Base-by-base conservation (phyloP, 1,140 invertebrate species). In the Monochamus saltuarius region DNA sequence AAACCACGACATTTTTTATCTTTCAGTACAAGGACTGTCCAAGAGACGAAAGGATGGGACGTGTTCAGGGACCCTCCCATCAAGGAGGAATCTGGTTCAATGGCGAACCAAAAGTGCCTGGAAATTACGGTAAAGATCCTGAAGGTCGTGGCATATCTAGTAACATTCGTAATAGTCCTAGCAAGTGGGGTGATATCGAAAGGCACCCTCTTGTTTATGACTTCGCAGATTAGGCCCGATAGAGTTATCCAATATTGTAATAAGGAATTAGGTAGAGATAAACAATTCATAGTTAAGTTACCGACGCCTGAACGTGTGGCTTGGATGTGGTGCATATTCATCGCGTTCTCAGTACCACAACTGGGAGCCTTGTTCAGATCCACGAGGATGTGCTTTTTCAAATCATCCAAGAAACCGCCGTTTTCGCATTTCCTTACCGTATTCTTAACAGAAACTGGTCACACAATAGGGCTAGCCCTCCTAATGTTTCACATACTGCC, bases 11-110 rank as follows among this genome's bases (percentile, higher is more conserved):
- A 46, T 56, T 14, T 57, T 67, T 61, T 68, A 66, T 60, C 56
- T 74, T 76, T n/a, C 81, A 94, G 91, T 72, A 89, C 90, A 77
- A 81, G 91, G 65, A 92, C 89, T 42, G 85, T 92, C 61, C 84
- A 85, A 71, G 92, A 95, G 75, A 94, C 91, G 57, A 95, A 95
- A 88, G 91, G 89, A 85, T 97, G 94, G 94, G 94, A 97, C 83
- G 92, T 95, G 11, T 97, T 97, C 80, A 81, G 92, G 72, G 89
- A 93, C 76, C 88, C 92, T 51, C 93, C 93, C 7, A 87, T 87
- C 55, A 92, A 93, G 75, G 85, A 87, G 70, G 91, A 94, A 75
- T 91, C 89, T 61, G 91, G 90, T 47, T 94, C 91, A 29, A 91
- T 91, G 85, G 90, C 90, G 52, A 91, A 87, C 73, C 91, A 94